Base-by-base conservation (phyloP, 2,888 invertebrate species). In the Drosophila kuntzei region DNA sequence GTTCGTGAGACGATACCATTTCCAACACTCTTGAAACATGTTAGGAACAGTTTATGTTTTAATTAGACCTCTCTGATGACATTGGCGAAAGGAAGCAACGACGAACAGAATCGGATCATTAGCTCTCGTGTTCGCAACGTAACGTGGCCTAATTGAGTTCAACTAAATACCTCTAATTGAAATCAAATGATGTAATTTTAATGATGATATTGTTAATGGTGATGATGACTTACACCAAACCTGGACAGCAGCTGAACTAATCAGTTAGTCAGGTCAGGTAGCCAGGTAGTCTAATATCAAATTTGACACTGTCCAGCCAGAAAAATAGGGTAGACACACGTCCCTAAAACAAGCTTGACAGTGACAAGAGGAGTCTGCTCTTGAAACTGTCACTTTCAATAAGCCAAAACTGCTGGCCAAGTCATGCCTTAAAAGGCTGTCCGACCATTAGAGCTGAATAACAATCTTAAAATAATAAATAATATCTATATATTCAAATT, bases 11-110 rank as follows among this genome's bases (percentile, higher is more conserved):
- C 32, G 36, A 43, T 50, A 44, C 14, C 36, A 29, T 46, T 60
- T 39, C 34, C 47, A 41, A 39, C 50, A 53, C 36, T 41, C 59
- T 63, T 12, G 44, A 37, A 14, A 43, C 43, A 46, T 47, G 41
- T 32, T 64, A 51, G 46, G 53, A 64, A 69, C 71, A 57, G 79
- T 79, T 81, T 75, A 72, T 72, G 75, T 66, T 78, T 84, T 70
- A 80, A 80, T 80, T 79, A 82, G 83, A 32, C 44, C 12, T 14
- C 43, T 58, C 61, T 65, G 68, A 62, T 61, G 75, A 68, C 64
- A 61, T 44, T 64, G 74, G 61, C 32, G 46, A 70, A 55, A 36
- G 18, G 20, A 29, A 25, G 18, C 41, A 53, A 44, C 32, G 41
- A 47, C 12, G 34, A 41, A n/a, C 29, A 12, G 37, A 41, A 41